These are phyloP conservation scores for Mormoops blainvillei DNA, from an alignment of 2,113 vertebrate species.

Conservation along the genomic window DNA sequence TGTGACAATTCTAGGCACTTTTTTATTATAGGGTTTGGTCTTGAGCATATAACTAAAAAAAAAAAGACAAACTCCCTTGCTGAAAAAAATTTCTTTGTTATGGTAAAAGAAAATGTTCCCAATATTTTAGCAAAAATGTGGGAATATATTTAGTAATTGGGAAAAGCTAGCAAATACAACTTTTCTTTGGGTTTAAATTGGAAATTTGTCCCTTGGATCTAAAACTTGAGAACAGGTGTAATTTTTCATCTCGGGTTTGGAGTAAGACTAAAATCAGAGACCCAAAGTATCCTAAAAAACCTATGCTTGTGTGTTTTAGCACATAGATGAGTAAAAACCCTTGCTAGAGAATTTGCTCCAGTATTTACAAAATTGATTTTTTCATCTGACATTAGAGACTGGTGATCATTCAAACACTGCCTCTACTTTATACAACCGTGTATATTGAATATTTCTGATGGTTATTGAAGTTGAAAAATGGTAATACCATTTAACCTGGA, in stretches of 20 bases:
- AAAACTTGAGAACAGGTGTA: constrained; percentile 30
- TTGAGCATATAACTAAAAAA: neutral
- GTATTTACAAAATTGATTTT: constrained; percentile 52
- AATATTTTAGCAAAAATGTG: constrained; percentile 18
- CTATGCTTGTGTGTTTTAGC: neutral
- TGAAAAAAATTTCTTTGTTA: neutral
- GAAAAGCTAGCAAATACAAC: neutral
- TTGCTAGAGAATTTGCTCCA: neutral
- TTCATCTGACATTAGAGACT: neutral
- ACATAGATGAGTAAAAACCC: neutral
- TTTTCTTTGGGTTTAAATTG: neutral
- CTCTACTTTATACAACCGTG: neutral
- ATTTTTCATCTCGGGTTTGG: constrained; percentile 25
- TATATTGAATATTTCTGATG: constrained; percentile 33
- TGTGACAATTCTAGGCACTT: neutral
- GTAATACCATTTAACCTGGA: neutral
- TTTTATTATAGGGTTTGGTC: neutral
- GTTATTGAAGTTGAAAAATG: constrained; percentile 40
- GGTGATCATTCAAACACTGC: constrained; percentile 18
- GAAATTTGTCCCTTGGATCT: constrained; percentile 25
- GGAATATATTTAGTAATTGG: neutral
- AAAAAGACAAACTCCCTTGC: neutral
- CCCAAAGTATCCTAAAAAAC: constrained; percentile 12
- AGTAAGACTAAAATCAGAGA: neutral
- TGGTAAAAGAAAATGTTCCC: neutral